Evolutionary conservation across 2,797 vertebrate species (phyloP).

Genomic region (Echeneis naucrates): DNA sequence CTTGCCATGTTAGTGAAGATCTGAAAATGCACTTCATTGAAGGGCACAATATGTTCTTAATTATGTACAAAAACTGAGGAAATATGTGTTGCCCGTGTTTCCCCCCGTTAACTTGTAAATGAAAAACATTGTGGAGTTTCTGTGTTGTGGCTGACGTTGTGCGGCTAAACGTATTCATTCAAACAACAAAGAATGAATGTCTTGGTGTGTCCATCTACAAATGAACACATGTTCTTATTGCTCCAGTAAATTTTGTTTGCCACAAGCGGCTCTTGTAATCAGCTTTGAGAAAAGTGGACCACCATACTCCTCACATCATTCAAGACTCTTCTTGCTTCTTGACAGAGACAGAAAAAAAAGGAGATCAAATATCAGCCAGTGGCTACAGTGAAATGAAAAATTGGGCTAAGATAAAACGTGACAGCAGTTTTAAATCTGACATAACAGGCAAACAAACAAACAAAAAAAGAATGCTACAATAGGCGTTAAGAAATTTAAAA

Average conservation of each 20-base stretch:
- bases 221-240: background rate
- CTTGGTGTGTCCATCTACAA: background rate
- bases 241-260: background rate
- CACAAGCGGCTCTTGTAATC: background rate
- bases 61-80: conserved; percentile 29
- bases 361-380: background rate
- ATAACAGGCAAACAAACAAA: background rate
- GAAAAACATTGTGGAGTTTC: conserved; percentile 1
- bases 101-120: conserved; percentile 11
- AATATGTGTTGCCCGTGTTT: conserved; percentile 21
- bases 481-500: background rate
- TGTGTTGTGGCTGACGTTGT: background rate
- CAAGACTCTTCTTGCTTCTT: background rate
- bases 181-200: background rate
- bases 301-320: background rate
- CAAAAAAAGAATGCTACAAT: too few relatives aligned
- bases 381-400: background rate
- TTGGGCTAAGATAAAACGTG: too few relatives aligned
- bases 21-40: background rate
- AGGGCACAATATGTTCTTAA: conserved; percentile 13
- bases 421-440: background rate
- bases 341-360: background rate
- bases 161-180: background rate
- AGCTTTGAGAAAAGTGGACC: background rate
- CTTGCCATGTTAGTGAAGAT: conserved; percentile 6